Evolutionary conservation across 1,140 invertebrate genomes (phyloP), one percentile per base, ranked within the genome.

Genomic region (Drosophila grimshawi): DNA sequence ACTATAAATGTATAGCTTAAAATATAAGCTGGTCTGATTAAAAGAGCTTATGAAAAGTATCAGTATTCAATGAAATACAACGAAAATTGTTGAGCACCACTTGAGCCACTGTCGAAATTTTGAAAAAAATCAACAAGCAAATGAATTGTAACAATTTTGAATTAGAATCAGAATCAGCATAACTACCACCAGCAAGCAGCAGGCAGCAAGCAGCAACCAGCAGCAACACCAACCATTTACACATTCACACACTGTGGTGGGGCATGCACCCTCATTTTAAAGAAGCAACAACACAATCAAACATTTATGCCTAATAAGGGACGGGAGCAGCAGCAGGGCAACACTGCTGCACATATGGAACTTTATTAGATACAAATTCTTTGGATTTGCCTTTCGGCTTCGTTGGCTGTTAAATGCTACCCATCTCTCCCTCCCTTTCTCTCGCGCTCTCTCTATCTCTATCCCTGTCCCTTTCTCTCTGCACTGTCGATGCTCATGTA

Each of bases 281-380:
- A 73, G 45, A 62, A 69, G 80, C 78, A 70, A 70, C 66, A 43
- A n/a, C 39, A 43, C 77, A 89, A 88, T 88, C 81, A 89, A 89
- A 81, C 45, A 66, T 67, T 76, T 80, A 78, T 70, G 78, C 70
- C 85, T 81, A 85, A 88, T 88, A 88, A 85, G 70, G 61, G 73
- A 70, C 46, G 55, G 48, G 37, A 39, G 39, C 35, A 32, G 48
- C 10, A 39, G 53, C 61, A 61, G 65, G 19, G 19, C 19, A 19
- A 19, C 19, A 43, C 35, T 55, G 19, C 19, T 10, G 39, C 60
- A 72, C 85, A 88, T 88, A 88, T 88, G 85, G 80, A 88, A 78
- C 69, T 88, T 89, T 88, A 88, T 88, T 88, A 88, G 85, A 88
- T 88, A 89, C 74, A 85, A 88, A 89, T 88, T 85, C 73, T 83